Evolutionary conservation across 2,797 vertebrate genomes (phyloP).

Genomic region (Paramormyrops hopkinsi): DNA sequence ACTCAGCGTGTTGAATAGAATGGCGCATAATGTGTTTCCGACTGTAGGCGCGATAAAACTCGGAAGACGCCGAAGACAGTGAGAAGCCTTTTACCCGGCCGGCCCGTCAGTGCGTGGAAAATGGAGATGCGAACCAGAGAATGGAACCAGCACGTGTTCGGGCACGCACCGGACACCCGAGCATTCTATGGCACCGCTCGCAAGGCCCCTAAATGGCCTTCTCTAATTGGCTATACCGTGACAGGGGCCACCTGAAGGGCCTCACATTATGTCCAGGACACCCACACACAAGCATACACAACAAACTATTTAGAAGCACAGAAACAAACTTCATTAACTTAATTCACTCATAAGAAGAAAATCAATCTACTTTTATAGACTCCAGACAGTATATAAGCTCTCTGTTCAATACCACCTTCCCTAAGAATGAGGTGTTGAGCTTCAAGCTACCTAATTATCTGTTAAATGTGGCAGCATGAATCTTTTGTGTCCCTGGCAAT

Average conservation of each 20-base stretch:
- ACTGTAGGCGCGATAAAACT: not conserved
- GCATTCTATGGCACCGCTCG: not conserved
- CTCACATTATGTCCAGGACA: not conserved
- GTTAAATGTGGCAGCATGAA: not conserved
- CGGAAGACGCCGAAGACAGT: not conserved
- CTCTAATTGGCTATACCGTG: not conserved
- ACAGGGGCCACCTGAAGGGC: not conserved
- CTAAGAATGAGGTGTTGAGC: conserved; percentile 11
- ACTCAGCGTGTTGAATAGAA: not conserved
- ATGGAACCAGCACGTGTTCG: not conserved
- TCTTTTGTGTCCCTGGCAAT: not conserved
- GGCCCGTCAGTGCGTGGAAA: not conserved
- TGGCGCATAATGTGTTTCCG: not conserved
- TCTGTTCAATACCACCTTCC: conserved; percentile 14
- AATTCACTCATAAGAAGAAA: conserved; percentile 21
- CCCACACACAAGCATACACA: not conserved
- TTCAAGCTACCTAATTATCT: conserved; percentile 11
- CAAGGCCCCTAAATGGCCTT: not conserved
- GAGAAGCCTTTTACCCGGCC: not conserved
- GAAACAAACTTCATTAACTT: conserved; percentile 21
- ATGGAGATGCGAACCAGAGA: not conserved
- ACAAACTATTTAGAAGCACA: conserved; percentile 3
- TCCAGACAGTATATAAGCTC: conserved; percentile 9
- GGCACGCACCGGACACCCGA: not conserved
- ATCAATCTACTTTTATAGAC: conserved; percentile 28